These are phyloP conservation scores for Alosa alosa DNA, from an alignment of 2,113 vertebrate genomes.

Conservation along the genomic window DNA sequence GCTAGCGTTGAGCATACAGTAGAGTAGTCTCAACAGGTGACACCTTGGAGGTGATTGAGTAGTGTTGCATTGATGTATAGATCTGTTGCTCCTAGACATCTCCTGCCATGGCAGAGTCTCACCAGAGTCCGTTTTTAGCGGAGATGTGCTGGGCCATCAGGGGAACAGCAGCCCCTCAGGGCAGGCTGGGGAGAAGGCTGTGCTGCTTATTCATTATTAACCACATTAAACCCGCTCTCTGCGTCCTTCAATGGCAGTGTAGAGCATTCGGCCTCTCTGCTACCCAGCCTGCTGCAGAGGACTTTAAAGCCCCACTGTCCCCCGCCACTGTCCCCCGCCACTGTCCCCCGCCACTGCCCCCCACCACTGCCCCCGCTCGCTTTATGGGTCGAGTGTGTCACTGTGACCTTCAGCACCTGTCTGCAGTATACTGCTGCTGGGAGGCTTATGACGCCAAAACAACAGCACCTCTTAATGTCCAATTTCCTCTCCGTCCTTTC, in stretches of 20 bases:
- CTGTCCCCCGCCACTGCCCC: too few relatives aligned
- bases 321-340: too few relatives aligned
- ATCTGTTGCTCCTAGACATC: too few relatives aligned
- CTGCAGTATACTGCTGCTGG: neutral
- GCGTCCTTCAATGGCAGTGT: neutral
- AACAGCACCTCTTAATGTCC: neutral
- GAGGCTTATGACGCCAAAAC: neutral
- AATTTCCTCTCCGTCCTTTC: neutral
- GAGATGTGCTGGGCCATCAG: neutral
- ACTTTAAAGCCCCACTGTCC: neutral
- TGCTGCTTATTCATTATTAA: neutral
- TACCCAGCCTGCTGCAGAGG: constrained; percentile 38
- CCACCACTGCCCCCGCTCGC: too few relatives aligned
- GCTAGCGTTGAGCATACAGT: neutral
- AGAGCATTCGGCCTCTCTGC: constrained; percentile 21
- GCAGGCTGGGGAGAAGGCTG: neutral
- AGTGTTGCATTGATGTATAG: neutral
- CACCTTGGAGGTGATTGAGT: neutral
- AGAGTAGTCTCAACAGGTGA: neutral
- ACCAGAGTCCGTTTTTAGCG: neutral
- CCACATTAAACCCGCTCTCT: neutral
- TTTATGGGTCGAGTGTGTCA: neutral
- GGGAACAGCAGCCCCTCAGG: neutral
- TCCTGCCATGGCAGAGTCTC: neutral
- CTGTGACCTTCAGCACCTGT: neutral